Conservation (phyloP, 1,140 invertebrate species). For the Drosophila elegans region DNA sequence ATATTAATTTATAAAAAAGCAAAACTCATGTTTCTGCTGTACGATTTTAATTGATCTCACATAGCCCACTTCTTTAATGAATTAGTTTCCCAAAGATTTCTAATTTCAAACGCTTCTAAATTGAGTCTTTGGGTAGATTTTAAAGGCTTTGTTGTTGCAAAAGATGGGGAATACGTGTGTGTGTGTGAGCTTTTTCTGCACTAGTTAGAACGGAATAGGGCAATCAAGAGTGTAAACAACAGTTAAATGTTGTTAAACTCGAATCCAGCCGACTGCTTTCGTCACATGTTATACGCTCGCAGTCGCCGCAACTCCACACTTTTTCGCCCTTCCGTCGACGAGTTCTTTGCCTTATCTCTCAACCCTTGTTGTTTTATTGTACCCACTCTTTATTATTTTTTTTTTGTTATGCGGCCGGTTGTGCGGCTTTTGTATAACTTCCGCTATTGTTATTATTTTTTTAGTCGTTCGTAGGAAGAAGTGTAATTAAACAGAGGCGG, state of each 20-base stretch:
- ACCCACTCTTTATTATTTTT: slow-evolving; percentile 6
- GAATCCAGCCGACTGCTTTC: slow-evolving; percentile 32
- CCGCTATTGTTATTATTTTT: slow-evolving; percentile 70
- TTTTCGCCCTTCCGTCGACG: slow-evolving; percentile 15
- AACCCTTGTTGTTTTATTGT: slow-evolving; percentile 25
- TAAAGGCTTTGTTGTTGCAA: neutral
- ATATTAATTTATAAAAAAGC: too few relatives aligned
- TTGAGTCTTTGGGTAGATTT: too few relatives aligned
- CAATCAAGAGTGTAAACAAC: slow-evolving; percentile 52
- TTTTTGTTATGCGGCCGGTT: slow-evolving; percentile 56
- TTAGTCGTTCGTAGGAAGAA: slow-evolving; percentile 42
- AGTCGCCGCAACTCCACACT: slow-evolving; percentile 2
- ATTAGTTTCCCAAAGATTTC: neutral
- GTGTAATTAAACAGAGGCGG: slow-evolving; percentile 72
- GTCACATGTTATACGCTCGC: slow-evolving; percentile 42
- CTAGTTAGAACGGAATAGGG: slow-evolving; percentile 17
- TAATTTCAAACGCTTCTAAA: too few relatives aligned
- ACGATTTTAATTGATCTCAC: too few relatives aligned
- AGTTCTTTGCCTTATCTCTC: slow-evolving; percentile 39
- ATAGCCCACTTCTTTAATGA: too few relatives aligned
- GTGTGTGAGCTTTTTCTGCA: slow-evolving; percentile 18
- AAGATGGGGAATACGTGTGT: neutral
- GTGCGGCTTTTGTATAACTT: slow-evolving; percentile 79
- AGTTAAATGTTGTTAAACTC: slow-evolving; percentile 55
- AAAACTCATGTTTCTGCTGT: too few relatives aligned